phyloP scores from a whole-genome alignment of 2,888 invertebrate species.

The Notodonta dromedarius region DNA sequence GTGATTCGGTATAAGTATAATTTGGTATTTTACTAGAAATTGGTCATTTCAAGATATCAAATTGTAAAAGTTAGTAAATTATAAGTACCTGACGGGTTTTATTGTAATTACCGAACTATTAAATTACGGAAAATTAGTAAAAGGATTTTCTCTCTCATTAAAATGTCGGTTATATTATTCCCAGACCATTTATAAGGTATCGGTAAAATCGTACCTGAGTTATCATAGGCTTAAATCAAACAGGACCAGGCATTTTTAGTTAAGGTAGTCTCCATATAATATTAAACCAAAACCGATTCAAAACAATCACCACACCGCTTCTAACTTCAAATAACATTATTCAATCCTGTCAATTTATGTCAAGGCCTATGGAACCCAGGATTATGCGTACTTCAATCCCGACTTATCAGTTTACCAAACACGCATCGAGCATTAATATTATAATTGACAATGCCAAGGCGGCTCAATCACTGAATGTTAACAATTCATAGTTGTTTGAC shows the following conservation, averaged over 20 bases:
- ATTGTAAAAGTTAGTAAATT: no score
- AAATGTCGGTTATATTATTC: no score
- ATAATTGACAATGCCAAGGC: constrained; percentile 45
- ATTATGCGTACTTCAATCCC: constrained; percentile 20
- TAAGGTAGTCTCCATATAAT: neutral
- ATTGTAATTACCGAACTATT: no score
- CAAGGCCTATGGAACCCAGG: constrained; percentile 10
- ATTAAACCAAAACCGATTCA: neutral
- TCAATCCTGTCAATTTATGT: constrained; percentile 7
- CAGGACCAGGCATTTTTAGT: neutral
- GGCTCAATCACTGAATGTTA: constrained; percentile 37
- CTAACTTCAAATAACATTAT: constrained; percentile 5
- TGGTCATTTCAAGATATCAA: no score
- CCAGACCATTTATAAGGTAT: no score
- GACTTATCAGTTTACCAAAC: constrained; percentile 34
- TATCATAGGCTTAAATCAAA: neutral
- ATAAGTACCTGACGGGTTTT: no score
- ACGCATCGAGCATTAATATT: constrained; percentile 34
- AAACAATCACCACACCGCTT: neutral
- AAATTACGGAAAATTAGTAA: no score
- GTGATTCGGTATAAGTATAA: no score
- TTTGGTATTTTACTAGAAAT: no score
- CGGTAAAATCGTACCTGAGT: no score
- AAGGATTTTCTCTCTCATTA: no score
- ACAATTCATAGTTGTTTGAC: constrained; percentile 39